Base-by-base conservation (phyloP, 2,113 vertebrate species). In the Melanotaenia duboulayi region DNA sequence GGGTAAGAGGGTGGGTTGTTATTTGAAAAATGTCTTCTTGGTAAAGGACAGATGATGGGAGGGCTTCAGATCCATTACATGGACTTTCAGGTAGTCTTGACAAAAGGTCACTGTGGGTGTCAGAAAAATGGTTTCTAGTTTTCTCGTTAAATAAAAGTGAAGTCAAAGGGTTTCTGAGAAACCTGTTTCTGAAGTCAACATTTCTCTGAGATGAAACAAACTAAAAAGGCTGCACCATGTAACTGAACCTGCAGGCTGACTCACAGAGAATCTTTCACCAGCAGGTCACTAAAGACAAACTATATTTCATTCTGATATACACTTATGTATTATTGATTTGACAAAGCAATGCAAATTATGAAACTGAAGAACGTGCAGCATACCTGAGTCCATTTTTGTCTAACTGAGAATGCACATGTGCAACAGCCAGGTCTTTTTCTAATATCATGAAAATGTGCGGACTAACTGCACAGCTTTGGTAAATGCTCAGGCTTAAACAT, bases 121-220 rank as follows among this genome's bases (percentile, higher is more conserved):
- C 22, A 65, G 42, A 73, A 39, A n/a, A 55, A 68, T 50, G 64
- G 55, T 71, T 65, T 76, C 44, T 1, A 9, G 55, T 60, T 51
- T 60, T 73, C 64, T 66, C 32, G 25, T 67, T 74, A 58, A 58
- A 63, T 75, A 46, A 71, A 56, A 58, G 32, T 69, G 32, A 82
- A 77, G 1, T 48, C 22, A 4, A n/a, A n/a, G 56, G 65, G 69
- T 78, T 70, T 65, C 74, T 62, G 56, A 20, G 19, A 16, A 64
- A 62, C 42, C 52, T 20, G 23, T 49, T 67, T 64, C 16, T 35
- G 1, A 61, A 77, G 59, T 58, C 0, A 35, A 62, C 78, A 65
- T 65, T 57, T 78, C 70, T 50, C 42, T 39, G 39, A 49, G 52
- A 37, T 54, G 44, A 16, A 68, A 54, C 19, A 24, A 78, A 70